phyloP scores from a whole-genome alignment of 2,888 invertebrate species.

The Charanyca ferruginea region DNA sequence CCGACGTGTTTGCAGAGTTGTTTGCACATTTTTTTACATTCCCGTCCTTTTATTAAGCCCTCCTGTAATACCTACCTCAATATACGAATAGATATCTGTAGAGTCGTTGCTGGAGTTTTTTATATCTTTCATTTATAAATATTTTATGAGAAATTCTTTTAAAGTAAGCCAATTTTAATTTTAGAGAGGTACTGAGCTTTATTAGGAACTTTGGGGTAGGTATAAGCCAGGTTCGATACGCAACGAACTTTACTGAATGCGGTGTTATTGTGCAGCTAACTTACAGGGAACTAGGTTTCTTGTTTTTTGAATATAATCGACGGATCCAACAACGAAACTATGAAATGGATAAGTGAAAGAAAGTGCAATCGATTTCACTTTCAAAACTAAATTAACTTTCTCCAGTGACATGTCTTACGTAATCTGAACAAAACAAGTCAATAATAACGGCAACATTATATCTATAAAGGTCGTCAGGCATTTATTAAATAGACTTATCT shows the following conservation, averaged over 20 bases:
- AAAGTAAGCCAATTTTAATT: conserved; percentile 54
- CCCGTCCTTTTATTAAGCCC: conserved; percentile 87
- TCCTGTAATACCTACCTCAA: conserved; percentile 74
- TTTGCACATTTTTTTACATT: conserved; percentile 91
- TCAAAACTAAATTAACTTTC: conserved; percentile 91
- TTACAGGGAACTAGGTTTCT: conserved; percentile 57
- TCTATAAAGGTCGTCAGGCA: conserved; percentile 84
- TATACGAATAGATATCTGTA: conserved; percentile 56
- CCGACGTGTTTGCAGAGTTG: conserved; percentile 90
- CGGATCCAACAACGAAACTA: conserved; percentile 79
- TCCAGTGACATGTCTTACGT: conserved; percentile 90
- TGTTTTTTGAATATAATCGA: conserved; percentile 69
- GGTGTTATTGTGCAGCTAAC: conserved; percentile 48
- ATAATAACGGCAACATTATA: conserved; percentile 85
- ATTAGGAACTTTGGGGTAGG: conserved; percentile 44
- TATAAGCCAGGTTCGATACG: conserved; percentile 47
- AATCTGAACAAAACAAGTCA: conserved; percentile 87
- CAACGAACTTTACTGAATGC: conserved; percentile 52
- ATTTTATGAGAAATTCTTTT: conserved; percentile 38
- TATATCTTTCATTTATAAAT: conserved; percentile 39
- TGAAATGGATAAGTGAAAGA: conserved; percentile 89
- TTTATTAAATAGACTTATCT: conserved; percentile 61
- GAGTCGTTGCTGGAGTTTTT: conserved; percentile 38
- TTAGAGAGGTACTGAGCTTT: conserved; percentile 40
- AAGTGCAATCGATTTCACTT: conserved; percentile 91